These are phyloP conservation scores for Cenopis cana DNA, from an alignment of 2,888 invertebrate genomes.

Conservation along the genomic window DNA sequence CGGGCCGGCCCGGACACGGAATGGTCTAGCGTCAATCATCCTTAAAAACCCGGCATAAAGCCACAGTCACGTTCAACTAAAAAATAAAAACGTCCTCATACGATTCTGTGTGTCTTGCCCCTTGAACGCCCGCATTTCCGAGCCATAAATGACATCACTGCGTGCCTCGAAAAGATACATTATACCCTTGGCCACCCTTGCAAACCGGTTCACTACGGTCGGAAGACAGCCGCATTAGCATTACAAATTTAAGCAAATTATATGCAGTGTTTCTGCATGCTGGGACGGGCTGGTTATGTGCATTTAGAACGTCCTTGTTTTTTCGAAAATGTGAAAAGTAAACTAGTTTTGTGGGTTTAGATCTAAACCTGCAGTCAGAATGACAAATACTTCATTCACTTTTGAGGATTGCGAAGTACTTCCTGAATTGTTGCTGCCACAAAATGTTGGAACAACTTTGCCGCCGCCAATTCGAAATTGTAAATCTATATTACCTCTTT, in stretches of 20 bases:
- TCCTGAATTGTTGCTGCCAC: too few species aligned
- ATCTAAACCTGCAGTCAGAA: neutral
- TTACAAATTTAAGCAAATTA: slow-evolving; percentile 43
- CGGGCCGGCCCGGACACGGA: too few species aligned
- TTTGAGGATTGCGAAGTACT: neutral
- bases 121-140: slow-evolving; percentile 17
- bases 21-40: too few species aligned
- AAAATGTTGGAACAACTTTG: too few species aligned
- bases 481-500: too few species aligned
- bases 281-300: slow-evolving; percentile 4
- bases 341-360: neutral
- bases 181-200: slow-evolving; percentile 38
- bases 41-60: too few species aligned
- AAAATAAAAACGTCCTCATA: too few species aligned
- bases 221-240: slow-evolving; percentile 27
- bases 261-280: slow-evolving; percentile 28
- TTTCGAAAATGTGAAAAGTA: slow-evolving; percentile 13
- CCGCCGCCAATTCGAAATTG: too few species aligned
- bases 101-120: neutral
- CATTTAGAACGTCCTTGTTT: slow-evolving; percentile 14
- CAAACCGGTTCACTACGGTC: slow-evolving; percentile 14
- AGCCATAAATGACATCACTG: slow-evolving; percentile 26
- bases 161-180: slow-evolving; percentile 22
- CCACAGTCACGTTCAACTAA: too few species aligned
- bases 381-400: neutral